Conservation (phyloP, 2,888 invertebrate species). For the Noctua comes region DNA sequence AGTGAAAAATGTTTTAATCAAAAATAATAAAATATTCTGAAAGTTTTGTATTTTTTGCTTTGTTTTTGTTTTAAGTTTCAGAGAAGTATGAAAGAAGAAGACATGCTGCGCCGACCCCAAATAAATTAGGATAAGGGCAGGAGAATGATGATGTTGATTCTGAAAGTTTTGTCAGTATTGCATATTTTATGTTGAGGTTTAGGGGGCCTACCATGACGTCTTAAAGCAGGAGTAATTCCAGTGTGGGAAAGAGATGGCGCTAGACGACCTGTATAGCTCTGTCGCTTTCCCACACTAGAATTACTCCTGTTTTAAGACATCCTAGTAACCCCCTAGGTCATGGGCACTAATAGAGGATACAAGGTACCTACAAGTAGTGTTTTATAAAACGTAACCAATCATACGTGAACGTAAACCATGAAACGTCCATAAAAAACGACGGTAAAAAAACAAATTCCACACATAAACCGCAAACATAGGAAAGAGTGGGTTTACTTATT, state of each 20-base stretch:
- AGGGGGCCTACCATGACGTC: too few relatives aligned
- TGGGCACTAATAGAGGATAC: not conserved
- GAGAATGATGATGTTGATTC: not conserved
- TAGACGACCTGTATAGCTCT: too few relatives aligned
- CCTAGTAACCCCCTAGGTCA: too few relatives aligned
- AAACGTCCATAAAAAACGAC: not conserved
- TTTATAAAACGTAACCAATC: not conserved
- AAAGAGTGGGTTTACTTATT: constrained; percentile 1
- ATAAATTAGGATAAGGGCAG: not conserved
- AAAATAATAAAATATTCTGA: not conserved
- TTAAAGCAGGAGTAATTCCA: too few relatives aligned
- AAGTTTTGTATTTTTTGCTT: not conserved
- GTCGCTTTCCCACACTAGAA: too few relatives aligned
- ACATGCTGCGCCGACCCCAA: not conserved
- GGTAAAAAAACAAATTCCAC: not conserved
- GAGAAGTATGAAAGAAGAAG: not conserved
- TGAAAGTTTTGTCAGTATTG: not conserved
- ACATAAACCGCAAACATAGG: not conserved
- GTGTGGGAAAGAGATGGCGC: too few relatives aligned
- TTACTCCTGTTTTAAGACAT: too few relatives aligned
- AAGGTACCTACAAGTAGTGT: too few relatives aligned
- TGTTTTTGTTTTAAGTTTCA: not conserved
- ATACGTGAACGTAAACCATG: not conserved
- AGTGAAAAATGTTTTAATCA: not conserved
- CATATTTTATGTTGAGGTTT: not conserved